Conservation (phyloP, 1,140 invertebrate species). For the Brachionus plicatilis region DNA sequence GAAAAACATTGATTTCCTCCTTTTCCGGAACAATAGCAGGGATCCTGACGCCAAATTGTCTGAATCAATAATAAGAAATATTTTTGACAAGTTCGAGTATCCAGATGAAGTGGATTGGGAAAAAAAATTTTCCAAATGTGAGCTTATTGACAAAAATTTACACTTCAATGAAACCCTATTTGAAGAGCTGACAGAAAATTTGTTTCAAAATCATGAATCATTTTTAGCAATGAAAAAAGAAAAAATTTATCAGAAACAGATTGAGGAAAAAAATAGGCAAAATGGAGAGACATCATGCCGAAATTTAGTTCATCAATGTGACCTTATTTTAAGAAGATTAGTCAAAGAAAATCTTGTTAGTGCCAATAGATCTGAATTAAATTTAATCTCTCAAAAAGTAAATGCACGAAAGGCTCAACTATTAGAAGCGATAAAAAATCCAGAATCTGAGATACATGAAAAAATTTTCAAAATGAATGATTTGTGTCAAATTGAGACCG, state of each 20-base stretch:
- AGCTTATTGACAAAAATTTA: neutral
- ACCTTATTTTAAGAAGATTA: constrained; percentile 1
- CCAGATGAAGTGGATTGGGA: constrained; percentile 18
- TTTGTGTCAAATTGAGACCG: neutral
- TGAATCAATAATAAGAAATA: constrained; percentile 11
- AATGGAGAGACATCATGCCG: neutral
- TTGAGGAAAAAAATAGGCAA: neutral
- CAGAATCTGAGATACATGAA: neutral
- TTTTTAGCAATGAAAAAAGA: neutral
- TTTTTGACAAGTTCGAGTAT: constrained; percentile 23
- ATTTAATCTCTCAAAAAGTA: neutral
- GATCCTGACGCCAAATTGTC: neutral
- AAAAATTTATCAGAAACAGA: neutral
- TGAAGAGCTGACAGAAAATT: neutral
- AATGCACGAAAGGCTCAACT: neutral
- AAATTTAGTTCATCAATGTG: constrained; percentile 13
- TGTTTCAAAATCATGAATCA: neutral
- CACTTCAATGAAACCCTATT: neutral
- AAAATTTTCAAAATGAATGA: neutral
- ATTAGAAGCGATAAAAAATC: neutral
- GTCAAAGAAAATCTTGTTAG: neutral
- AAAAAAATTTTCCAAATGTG: neutral
- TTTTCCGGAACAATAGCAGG: neutral
- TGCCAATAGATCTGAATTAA: neutral
- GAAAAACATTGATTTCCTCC: neutral